Percentiles rank a stretch among this genome's conserved stretches.
These are phyloP conservation scores for Rhipidura dahli DNA, from an alignment of 2,113 vertebrate species.

Conservation along the genomic window DNA sequence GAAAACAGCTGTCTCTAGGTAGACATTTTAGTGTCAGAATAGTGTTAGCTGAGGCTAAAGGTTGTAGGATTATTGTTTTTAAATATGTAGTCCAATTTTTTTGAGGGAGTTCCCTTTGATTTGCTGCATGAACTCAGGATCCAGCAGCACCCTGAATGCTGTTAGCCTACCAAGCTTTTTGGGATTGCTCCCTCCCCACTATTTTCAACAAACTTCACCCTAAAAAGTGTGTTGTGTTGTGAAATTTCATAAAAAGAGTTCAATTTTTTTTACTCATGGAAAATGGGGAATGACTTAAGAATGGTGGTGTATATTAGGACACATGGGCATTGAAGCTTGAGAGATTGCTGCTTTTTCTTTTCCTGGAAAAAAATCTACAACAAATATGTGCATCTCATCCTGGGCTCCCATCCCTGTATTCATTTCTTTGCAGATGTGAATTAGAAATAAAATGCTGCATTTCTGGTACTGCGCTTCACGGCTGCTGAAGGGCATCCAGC, in stretches of 20 bases:
- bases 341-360: not conserved
- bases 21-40: constrained; percentile 36
- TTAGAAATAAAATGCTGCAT: not conserved
- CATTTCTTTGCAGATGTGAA: not conserved
- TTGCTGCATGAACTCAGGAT: constrained; percentile 42
- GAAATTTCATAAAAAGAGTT: rapidly evolving
- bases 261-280: not conserved
- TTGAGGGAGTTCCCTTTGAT: constrained; percentile 55
- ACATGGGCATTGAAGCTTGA: not conserved
- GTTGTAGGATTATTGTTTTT: not conserved
- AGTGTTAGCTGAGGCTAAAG: constrained; percentile 36
- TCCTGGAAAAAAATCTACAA: not conserved
- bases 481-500: not conserved
- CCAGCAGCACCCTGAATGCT: constrained; percentile 9
- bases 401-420: not conserved
- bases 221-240: not conserved
- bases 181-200: not conserved
- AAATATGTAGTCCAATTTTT: not conserved
- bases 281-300: not conserved
- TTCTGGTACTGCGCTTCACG: not conserved
- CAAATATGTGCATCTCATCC: not conserved
- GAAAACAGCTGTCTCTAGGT: constrained; percentile 38
- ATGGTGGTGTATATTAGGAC: not conserved
- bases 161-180: not conserved
- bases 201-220: not conserved